Conservation (phyloP, 2,888 invertebrate species). For the Drosophila gaucha region DNA sequence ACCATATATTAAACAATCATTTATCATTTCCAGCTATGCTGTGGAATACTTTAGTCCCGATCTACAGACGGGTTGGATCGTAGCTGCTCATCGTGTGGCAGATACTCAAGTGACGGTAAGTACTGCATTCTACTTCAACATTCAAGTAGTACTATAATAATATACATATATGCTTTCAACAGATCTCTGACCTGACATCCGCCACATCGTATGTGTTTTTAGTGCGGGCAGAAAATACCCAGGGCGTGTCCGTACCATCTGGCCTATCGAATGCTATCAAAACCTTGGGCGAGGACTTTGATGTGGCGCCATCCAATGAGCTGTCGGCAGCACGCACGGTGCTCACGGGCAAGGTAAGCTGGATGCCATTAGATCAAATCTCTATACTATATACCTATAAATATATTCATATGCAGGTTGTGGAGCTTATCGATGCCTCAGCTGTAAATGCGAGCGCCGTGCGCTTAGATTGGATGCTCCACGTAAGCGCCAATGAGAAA, state of each 20-base stretch:
- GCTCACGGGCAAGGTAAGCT: slow-evolving; percentile 84
- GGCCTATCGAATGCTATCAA: slow-evolving; percentile 89
- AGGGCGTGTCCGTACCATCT: slow-evolving; percentile 93
- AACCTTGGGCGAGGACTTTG: slow-evolving; percentile 86
- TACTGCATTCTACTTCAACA: slow-evolving; percentile 6
- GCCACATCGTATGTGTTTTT: slow-evolving; percentile 94
- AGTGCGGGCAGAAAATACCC: slow-evolving; percentile 93
- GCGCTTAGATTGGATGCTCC: slow-evolving; percentile 86
- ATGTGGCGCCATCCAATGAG: slow-evolving; percentile 84
- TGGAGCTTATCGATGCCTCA: slow-evolving; percentile 88
- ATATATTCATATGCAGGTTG: slow-evolving; percentile 85
- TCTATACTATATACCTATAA: neutral
- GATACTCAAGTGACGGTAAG: slow-evolving; percentile 89
- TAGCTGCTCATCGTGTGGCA: slow-evolving; percentile 89
- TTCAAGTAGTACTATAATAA: no score
- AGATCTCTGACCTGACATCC: slow-evolving; percentile 89
- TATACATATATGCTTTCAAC: slow-evolving; percentile 25
- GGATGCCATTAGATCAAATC: no score
- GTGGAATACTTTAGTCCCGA: slow-evolving; percentile 92
- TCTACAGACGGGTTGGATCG: slow-evolving; percentile 91
- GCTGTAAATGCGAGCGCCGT: slow-evolving; percentile 86
- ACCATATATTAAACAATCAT: neutral
- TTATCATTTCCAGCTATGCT: slow-evolving; percentile 87
- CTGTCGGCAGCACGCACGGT: slow-evolving; percentile 83
- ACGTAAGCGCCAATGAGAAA: slow-evolving; percentile 84